A percentile compares a stretch with the other conserved stretches of the same genome.
phyloP scores from a whole-genome alignment of 2,888 invertebrate genomes.

The Megastigmus dorsalis region DNA sequence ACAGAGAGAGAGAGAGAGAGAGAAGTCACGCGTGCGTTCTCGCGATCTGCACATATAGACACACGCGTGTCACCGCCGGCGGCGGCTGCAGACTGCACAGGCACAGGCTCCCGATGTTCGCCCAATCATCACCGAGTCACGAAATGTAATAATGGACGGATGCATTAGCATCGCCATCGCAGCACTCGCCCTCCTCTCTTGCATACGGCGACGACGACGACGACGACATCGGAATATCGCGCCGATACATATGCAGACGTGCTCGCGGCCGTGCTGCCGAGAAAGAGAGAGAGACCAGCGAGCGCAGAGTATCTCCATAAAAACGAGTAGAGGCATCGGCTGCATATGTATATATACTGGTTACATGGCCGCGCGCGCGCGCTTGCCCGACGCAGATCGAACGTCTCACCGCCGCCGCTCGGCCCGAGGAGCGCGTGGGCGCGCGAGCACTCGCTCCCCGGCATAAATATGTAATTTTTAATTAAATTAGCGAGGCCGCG shows the following conservation, averaged over 20 bases:
- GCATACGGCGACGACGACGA: neutral
- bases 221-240: too few species aligned
- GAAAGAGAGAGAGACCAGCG: neutral
- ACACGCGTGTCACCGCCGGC: too few species aligned
- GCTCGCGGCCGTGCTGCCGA: too few species aligned
- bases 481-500: constrained; percentile 42
- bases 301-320: neutral
- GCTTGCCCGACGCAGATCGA: neutral
- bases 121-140: constrained; percentile 12
- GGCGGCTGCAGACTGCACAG: too few species aligned
- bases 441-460: neutral
- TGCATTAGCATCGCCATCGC: neutral
- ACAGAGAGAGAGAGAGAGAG: too few species aligned
- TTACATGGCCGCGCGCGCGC: neutral
- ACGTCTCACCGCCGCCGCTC: too few species aligned
- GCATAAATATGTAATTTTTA: constrained; percentile 46
- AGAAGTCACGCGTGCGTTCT: neutral
- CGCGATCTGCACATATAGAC: constrained; percentile 10
- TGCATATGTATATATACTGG: too few species aligned
- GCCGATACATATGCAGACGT: neutral
- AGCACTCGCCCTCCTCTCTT: neutral
- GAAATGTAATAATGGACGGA: constrained; percentile 36
- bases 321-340: too few species aligned
- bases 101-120: too few species aligned
- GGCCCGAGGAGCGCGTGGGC: too few species aligned